Evolutionary conservation across 1,140 invertebrate species (phyloP).

Genomic region (Portunus trituberculatus): DNA sequence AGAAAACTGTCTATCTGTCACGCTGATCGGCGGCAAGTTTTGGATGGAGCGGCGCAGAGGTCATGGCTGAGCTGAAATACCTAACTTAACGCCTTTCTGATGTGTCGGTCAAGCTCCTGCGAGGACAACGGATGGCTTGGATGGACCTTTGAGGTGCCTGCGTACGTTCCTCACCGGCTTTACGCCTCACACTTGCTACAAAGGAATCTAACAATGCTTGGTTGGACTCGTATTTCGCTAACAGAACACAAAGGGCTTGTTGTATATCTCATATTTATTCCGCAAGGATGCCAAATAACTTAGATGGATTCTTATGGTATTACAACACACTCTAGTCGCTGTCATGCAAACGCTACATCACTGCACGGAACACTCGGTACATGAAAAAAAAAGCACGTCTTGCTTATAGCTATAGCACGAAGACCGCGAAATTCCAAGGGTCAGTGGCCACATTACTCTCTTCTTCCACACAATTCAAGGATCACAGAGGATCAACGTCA

Average conservation of each 20-base stretch:
- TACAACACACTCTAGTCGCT: too few relatives aligned
- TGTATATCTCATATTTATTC: too few relatives aligned
- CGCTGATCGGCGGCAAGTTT: not conserved
- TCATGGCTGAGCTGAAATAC: not conserved
- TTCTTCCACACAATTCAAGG: constrained; percentile 22
- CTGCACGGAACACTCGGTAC: too few relatives aligned
- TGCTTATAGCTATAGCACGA: not conserved
- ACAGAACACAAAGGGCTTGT: too few relatives aligned
- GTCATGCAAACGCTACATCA: too few relatives aligned
- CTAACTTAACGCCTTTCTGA: not conserved
- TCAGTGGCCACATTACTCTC: not conserved
- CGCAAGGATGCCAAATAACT: too few relatives aligned
- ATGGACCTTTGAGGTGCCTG: not conserved
- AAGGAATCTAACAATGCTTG: too few relatives aligned
- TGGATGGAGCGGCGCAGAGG: not conserved
- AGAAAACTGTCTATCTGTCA: constrained; percentile 13
- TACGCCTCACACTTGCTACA: too few relatives aligned
- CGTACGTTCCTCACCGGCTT: too few relatives aligned
- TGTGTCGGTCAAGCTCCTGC: not conserved
- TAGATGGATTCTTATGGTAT: too few relatives aligned
- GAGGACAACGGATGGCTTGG: not conserved
- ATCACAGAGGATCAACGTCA: not conserved
- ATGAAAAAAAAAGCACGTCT: not conserved
- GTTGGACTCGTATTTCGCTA: too few relatives aligned
- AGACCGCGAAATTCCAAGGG: not conserved